Evolutionary conservation across 2,888 invertebrate species (phyloP), one percentile per base, ranked within the genome.

Genomic region (Epiblema foenella): DNA sequence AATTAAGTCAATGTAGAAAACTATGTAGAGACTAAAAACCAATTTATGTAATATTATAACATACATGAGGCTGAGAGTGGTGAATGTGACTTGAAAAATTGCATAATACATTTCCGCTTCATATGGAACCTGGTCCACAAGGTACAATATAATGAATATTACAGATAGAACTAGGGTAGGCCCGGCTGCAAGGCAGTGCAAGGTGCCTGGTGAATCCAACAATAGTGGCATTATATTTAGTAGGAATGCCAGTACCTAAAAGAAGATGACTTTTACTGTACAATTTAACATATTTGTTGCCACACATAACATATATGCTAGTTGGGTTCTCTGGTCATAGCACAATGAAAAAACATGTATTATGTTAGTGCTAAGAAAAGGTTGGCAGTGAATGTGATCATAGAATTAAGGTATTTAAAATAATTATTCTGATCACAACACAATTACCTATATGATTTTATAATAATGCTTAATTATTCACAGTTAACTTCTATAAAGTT

Each of bases 201-300:
- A 80, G 51, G 73, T 39, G 64, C 90, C 89, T 85, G 89, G 78
- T 0, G 90, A 89, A 37, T 82, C 83, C 88, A 92, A 89, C 75
- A 91, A 85, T 81, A 89, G 86, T 73, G 90, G 90, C 74, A 92
- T 83, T 77, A 92, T 81, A 87, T 85, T 89, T 83, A 93, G 89
- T 74, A 92, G 85, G 75, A 93, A 85, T 78, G 91, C 90, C 85
- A 92, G 85, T 85, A 89, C 91, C 92, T 93, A 93, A 88, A 92
- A 92, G 81, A 88, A 88, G 83, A 89, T 82, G 83, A 64, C 64
- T 37, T 20, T 59, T 51, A 73, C 69, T 75, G 79, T 75, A 77
- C 70, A 82, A 72, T 76, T 74, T 69, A 68, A 70, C 74, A 76
- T 78, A 12, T 77, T 59, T 15, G 5, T 15, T 15, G 12, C 12